Conservation (phyloP, 2,113 vertebrate species). For the Cephalopholis sonnerati region DNA sequence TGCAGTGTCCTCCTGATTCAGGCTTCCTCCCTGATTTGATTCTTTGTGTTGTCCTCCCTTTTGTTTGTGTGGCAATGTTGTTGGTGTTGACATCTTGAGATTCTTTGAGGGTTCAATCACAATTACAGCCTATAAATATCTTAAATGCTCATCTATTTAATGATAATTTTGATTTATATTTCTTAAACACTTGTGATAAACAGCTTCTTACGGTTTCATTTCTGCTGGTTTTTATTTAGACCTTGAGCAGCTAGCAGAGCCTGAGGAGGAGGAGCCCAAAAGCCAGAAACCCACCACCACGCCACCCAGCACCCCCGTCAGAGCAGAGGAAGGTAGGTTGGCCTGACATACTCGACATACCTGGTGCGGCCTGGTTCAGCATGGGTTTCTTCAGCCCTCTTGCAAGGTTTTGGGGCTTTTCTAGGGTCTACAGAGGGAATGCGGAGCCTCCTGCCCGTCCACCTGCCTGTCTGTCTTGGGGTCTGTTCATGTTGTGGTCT, state of each 20-base stretch:
- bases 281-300: slow-evolving; percentile 87
- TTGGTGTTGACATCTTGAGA: not conserved
- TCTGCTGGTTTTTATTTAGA: slow-evolving; percentile 64
- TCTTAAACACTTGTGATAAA: not conserved
- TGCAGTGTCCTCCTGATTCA: slow-evolving; percentile 44
- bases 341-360: not conserved
- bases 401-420: slow-evolving; percentile 33
- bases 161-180: not conserved
- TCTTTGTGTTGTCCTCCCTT: slow-evolving; percentile 34
- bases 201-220: not conserved
- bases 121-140: not conserved
- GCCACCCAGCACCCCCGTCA: slow-evolving; percentile 91
- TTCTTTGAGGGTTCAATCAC: not conserved
- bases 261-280: slow-evolving; percentile 84
- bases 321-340: slow-evolving; percentile 93
- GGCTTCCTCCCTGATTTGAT: slow-evolving; percentile 42
- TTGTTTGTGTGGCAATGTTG: slow-evolving; percentile 28
- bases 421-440: slow-evolving; percentile 44
- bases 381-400: slow-evolving; percentile 60
- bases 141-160: not conserved
- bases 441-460: slow-evolving; percentile 38
- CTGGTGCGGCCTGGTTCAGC: slow-evolving; percentile 32
- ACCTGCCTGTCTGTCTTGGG: slow-evolving; percentile 67
- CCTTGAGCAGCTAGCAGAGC: slow-evolving; percentile 77
- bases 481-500: slow-evolving; percentile 69